Evolutionary conservation across 2,113 vertebrate species (phyloP).

Genomic region (Dasypus novemcinctus): DNA sequence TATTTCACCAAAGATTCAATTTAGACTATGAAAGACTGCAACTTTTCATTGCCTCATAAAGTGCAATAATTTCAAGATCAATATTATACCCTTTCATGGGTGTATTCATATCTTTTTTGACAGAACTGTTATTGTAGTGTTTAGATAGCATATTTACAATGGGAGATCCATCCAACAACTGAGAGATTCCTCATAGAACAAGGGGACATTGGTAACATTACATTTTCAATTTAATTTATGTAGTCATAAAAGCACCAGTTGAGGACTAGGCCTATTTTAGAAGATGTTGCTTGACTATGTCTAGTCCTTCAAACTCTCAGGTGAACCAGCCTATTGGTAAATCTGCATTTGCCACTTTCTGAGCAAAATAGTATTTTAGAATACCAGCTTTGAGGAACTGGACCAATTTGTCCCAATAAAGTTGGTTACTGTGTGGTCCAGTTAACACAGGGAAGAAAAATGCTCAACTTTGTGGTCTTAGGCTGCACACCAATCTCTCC

Average conservation of each 20-base stretch:
- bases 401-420: background rate
- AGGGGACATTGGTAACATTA: background rate
- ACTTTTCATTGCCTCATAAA: slow-evolving; percentile 1
- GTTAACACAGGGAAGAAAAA: slow-evolving; percentile 2
- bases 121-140: background rate
- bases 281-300: background rate
- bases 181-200: background rate
- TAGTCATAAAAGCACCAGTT: background rate
- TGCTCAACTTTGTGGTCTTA: background rate
- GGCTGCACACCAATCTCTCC: background rate
- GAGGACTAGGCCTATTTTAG: background rate
- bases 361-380: background rate
- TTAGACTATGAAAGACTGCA: background rate
- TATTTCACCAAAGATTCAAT: slow-evolving; percentile 35
- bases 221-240: slow-evolving; percentile 18
- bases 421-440: background rate
- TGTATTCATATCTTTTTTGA: background rate
- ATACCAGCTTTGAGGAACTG: background rate
- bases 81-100: background rate
- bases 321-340: background rate
- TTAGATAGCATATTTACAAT: background rate
- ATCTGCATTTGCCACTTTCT: background rate
- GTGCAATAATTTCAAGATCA: slow-evolving; percentile 3
- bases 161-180: background rate
- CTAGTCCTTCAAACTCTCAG: background rate